phyloP scores from a whole-genome alignment of 2,797 vertebrate genomes.

The Pangasius krempfi region DNA sequence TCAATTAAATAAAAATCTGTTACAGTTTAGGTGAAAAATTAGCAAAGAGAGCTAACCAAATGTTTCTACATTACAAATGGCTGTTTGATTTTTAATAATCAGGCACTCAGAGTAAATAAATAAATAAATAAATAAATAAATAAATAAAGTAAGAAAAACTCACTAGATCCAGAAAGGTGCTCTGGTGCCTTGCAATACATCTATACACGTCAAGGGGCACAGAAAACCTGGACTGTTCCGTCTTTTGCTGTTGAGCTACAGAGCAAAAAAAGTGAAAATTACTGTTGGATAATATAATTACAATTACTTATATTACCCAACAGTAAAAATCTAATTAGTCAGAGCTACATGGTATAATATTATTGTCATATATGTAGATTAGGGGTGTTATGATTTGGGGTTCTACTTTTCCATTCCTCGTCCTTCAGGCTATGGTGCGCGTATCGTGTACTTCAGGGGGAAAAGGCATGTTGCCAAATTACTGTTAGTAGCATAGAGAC shows the following conservation, averaged over 20 bases:
- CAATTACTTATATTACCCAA: not conserved
- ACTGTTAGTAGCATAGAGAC: not conserved
- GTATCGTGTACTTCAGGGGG: not conserved
- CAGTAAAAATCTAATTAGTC: not conserved
- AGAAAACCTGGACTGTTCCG: slow-evolving; percentile 66
- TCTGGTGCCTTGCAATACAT: slow-evolving; percentile 71
- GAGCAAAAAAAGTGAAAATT: slow-evolving; percentile 12
- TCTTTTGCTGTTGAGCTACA: slow-evolving; percentile 57
- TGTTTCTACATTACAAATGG: not conserved
- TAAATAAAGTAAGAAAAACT: slow-evolving; percentile 48
- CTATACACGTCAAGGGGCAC: slow-evolving; percentile 74
- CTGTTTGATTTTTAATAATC: not conserved
- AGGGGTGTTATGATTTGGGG: not conserved
- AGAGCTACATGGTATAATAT: not conserved
- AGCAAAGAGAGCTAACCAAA: not conserved
- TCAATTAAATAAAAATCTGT: not conserved
- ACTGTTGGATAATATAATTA: not conserved
- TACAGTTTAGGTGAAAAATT: not conserved
- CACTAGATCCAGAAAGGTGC: slow-evolving; percentile 73
- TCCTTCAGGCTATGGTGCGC: not conserved
- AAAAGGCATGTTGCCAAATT: not conserved
- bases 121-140: not conserved
- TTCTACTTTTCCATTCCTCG: not conserved
- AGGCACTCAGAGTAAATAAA: not conserved
- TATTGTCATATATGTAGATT: not conserved